Percentiles rank a stretch among this genome's conserved stretches.
Evolutionary conservation across 2,888 invertebrate species (phyloP).

Genomic region (Sarcophaga carnaria): DNA sequence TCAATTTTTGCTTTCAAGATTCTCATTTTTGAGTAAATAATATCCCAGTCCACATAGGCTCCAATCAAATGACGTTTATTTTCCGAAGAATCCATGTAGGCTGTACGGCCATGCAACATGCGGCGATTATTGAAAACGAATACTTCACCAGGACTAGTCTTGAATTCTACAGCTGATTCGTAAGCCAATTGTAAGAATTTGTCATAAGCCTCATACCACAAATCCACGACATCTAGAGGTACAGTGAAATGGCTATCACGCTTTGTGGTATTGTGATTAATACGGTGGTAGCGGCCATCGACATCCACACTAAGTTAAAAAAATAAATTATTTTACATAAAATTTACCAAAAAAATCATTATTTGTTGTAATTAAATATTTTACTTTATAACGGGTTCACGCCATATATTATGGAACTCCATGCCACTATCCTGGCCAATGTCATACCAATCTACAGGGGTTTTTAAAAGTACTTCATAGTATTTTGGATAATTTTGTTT

Average conservation of each 20-base stretch:
- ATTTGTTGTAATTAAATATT: neutral
- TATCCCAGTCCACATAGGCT: slow-evolving; percentile 90
- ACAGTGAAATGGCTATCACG: slow-evolving; percentile 86
- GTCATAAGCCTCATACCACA: slow-evolving; percentile 87
- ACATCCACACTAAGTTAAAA: slow-evolving; percentile 73
- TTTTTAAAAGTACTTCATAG: slow-evolving; percentile 84
- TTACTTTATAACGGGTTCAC: slow-evolving; percentile 85
- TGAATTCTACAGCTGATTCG: slow-evolving; percentile 85
- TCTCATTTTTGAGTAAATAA: slow-evolving; percentile 85
- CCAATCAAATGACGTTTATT: slow-evolving; percentile 86
- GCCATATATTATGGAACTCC: slow-evolving; percentile 85
- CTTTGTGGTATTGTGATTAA: slow-evolving; percentile 88
- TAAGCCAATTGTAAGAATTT: slow-evolving; percentile 85
- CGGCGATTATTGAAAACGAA: slow-evolving; percentile 89
- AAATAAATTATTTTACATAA: neutral
- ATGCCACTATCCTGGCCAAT: slow-evolving; percentile 85
- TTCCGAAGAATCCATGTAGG: slow-evolving; percentile 84
- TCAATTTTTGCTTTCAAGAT: slow-evolving; percentile 61
- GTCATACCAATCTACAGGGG: slow-evolving; percentile 88
- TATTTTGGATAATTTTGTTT: slow-evolving; percentile 83
- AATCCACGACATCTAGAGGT: slow-evolving; percentile 83
- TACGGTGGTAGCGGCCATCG: slow-evolving; percentile 83
- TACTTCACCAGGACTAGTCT: slow-evolving; percentile 86
- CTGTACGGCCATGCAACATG: slow-evolving; percentile 87
- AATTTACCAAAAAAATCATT: neutral